A percentile compares a stretch with the other conserved stretches of the same genome.
Conservation (phyloP, 1,140 invertebrate species). For the Leucophenga varia region DNA sequence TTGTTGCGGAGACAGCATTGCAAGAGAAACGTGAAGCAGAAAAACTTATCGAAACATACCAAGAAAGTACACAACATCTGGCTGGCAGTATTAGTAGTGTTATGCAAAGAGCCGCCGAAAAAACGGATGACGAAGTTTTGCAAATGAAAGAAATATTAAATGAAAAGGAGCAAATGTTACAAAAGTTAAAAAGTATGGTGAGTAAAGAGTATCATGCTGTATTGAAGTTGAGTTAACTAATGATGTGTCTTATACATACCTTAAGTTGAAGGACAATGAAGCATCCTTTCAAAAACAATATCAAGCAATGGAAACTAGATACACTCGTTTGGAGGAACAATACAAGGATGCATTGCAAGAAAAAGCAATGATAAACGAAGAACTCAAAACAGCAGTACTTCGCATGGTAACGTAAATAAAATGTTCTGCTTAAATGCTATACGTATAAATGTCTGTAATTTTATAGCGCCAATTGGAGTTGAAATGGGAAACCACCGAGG, state of each 20-base stretch:
- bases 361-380: constrained; percentile 21
- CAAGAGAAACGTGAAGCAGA: constrained; percentile 57
- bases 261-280: no score
- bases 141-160: constrained; percentile 62
- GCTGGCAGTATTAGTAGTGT: constrained; percentile 53
- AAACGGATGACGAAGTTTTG: constrained; percentile 63
- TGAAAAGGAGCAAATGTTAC: no score
- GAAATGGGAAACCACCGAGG: no score
- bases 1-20: constrained; percentile 58
- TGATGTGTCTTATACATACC: no score
- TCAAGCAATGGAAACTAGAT: constrained; percentile 25
- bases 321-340: constrained; percentile 30
- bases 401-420: no score
- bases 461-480: no score
- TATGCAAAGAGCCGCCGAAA: constrained; percentile 63
- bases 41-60: constrained; percentile 32
- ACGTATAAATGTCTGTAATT: no score
- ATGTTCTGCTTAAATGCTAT: no score
- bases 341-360: constrained; percentile 24
- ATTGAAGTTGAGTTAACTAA: no score
- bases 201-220: no score
- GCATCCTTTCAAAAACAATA: constrained; percentile 25
- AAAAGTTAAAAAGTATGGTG: no score
- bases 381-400: constrained; percentile 27
- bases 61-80: constrained; percentile 35